Evolutionary conservation across 2,113 vertebrate genomes (phyloP), one percentile per base, ranked within the genome.

Genomic region (Poeciliopsis retropinna): DNA sequence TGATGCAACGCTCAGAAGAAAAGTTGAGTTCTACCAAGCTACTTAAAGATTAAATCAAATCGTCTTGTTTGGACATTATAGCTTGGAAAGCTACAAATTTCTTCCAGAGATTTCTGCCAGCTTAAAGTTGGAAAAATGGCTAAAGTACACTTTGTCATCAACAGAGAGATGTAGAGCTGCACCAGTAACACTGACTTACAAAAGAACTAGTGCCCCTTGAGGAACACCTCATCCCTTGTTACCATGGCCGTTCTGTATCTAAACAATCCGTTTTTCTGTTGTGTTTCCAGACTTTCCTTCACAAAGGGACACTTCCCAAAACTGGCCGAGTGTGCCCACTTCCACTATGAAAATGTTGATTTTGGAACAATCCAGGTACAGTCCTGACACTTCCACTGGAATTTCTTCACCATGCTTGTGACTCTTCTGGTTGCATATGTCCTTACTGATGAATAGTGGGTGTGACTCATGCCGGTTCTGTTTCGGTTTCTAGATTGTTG

Each of bases 331-430:
- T 99, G 98, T 65, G 98, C 98, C 13, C 98, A 99, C 91, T 99
- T 99, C 94, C 98, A 99, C 88, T 99, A 99, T 2, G 98, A 99
- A 79, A 99, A 98, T 3, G 98, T 99, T 78, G 98, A 99, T 85
- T 99, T 99, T n/a, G 98, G 98, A 84, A 95, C 96, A 81, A 96
- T 99, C 64, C 98, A 99, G 96, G 98, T 99, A 95, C 92, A 73
- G 14, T 37, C n/a, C 19, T 34, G 31, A 72, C 60, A 15, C 29
- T 30, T 34, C 5, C 8, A 11, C 27, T 13, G 22, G 44, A 47
- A n/a, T n/a, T 3, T 47, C 44, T 47, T 47, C 44, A 47, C 44
- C 44, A 47, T 47, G 17, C 44, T 34, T 1, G 31, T 28, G 11
- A 15, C 29, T 27, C 1, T 57, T 67, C 31, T 51, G 13, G 31